Evolutionary conservation across 2,113 vertebrate species (phyloP), one percentile per base, ranked within the genome.

Genomic region (Galeopterus variegatus): DNA sequence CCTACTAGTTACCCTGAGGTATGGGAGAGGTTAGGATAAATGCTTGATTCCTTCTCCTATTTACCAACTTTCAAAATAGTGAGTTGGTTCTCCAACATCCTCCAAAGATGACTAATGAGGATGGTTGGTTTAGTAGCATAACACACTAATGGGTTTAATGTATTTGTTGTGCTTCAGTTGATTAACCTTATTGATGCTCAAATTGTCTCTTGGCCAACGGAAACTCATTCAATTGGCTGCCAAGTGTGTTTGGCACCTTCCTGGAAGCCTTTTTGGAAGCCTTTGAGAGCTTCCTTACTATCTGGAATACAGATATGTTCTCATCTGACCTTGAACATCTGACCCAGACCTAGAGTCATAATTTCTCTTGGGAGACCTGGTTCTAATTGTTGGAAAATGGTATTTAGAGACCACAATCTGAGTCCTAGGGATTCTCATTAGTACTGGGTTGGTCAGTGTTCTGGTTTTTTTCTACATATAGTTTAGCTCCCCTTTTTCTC

Each of bases 21-120:
- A 28, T 83, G 58, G 69, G 94, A 83, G 23, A 96, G 80, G 1
- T 83, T 84, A 94, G 28, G 41, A 62, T 83, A 83, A 64, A 72
- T 97, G 81, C 62, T 90, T 87, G 45, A n/a, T 89, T 89, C 15
- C 86, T 87, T 88, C 15, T 11, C 41, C 9, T 79, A 83, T 64
- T 94, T 94, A 36, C 48, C 48, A 93, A 36, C 19, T 95, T 89
- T 92, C 75, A 70, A 85, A 96, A 82, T 90, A 95, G 60, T 65
- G 23, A 92, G 33, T 92, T 94, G 36, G 23, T 96, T 95, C 24
- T 92, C 65, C 14, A 52, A 2, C 17, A 65, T 82, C 36, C 41
- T 85, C 70, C 81, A 79, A 65, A 70, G 69, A 75, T 93, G 70
- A 80, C 81, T 75, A 36, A 24, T 73, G 24, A 80, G 8, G 14